Base-by-base conservation (phyloP, 2,797 vertebrate genomes). In the Myotis planiceps region DNA sequence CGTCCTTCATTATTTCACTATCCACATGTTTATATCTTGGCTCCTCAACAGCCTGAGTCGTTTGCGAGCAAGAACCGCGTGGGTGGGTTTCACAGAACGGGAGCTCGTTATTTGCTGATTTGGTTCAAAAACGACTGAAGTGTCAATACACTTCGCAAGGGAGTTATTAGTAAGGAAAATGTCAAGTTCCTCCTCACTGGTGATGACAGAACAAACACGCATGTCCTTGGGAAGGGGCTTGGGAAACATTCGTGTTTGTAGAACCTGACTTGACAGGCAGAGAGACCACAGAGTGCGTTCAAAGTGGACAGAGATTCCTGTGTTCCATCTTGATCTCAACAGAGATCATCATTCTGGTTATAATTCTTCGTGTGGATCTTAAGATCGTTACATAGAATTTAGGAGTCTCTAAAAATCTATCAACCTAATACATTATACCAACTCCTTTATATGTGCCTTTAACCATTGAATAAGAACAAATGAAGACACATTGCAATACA, bases 101-200 rank as follows among this genome's bases (percentile, higher is more conserved):
- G 37, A 39, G 65, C 71, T 90, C 66, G 23, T 85, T 94, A 95
- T 79, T 63, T 95, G 92, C 68, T 78, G 66, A 95, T 94, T 92
- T 95, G 34, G 7, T 82, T 97, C 34, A 72, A 82, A 93, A 78
- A 71, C 55, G 37, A 93, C 72, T 86, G 15, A 94, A 82, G 32
- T 86, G 60, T 85, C 92, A 90, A 90, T 79, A 92, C 19, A 90
- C 74, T 76, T 84, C 75, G 68, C 15, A 42, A 86, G 45, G 68
- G 42, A 87, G 39, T 76, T 92, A 83, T 88, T 96, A 92, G 58
- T 84, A 83, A 91, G 47, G 74, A 90, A 96, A 96, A 95, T 66
- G 55, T 92, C 90, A 97, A 79, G 58, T 83, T 88, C 39, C 74
- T 94, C 92, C 85, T 92, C 45, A 53, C 63, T 45, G 19, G 34